Conservation (phyloP, 2,888 invertebrate species). For the Adelphocoris suturalis region DNA sequence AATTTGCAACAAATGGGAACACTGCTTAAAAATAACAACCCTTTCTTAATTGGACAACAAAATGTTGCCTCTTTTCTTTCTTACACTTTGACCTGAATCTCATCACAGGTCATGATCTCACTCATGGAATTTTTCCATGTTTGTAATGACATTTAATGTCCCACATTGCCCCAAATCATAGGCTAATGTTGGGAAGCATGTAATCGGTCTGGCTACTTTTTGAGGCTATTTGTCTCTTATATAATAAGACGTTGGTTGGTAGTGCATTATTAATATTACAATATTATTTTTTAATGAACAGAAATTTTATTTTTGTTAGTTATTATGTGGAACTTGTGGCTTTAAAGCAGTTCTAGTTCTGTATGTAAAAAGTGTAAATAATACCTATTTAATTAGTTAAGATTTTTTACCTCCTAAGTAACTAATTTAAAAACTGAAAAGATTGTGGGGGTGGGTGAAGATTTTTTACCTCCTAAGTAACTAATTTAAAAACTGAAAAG, state of each 20-base stretch:
- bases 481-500: neutral
- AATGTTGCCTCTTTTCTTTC: too few species aligned
- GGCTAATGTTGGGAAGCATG: neutral
- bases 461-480: neutral
- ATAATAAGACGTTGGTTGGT: neutral
- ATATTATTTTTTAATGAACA: slow-evolving; percentile 39
- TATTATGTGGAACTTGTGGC: slow-evolving; percentile 17
- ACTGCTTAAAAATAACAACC: too few species aligned
- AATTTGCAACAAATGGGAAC: too few species aligned
- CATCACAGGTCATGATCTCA: too few species aligned
- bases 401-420: neutral
- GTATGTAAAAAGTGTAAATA: slow-evolving; percentile 23
- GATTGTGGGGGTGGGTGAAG: neutral
- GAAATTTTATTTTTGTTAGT: slow-evolving; percentile 13
- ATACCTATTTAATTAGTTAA: neutral
- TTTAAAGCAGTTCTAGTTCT: neutral
- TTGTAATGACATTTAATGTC: too few species aligned
- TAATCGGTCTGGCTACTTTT: neutral
- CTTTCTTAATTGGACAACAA: too few species aligned
- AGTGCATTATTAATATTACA: slow-evolving; percentile 22
- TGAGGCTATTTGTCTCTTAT: neutral
- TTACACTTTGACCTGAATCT: too few species aligned
- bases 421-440: neutral
- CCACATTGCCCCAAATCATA: too few species aligned
- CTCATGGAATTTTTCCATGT: too few species aligned